Evolutionary conservation across 2,888 invertebrate genomes (phyloP).

Genomic region (Tenthredo amoena): DNA sequence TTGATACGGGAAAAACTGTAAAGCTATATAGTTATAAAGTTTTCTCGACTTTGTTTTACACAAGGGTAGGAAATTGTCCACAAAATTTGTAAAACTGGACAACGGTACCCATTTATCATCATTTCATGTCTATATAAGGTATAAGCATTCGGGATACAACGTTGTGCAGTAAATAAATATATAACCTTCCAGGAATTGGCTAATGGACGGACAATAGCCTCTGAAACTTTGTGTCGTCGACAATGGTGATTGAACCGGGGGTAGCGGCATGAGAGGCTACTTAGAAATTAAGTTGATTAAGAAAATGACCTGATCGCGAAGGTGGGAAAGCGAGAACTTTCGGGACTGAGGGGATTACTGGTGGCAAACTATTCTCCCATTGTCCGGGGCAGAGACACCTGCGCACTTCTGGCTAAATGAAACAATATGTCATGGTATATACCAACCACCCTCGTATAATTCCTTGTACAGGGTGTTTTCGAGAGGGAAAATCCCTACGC

Average conservation of each 20-base stretch:
- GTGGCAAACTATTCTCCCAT: slow-evolving; percentile 67
- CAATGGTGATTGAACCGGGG: neutral
- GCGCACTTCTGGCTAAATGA: slow-evolving; percentile 58
- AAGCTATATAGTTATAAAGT: neutral
- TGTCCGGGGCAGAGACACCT: slow-evolving; percentile 64
- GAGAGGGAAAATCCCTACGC: neutral
- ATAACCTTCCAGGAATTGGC: slow-evolving; percentile 14
- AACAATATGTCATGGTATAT: slow-evolving; percentile 17
- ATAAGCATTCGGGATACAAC: neutral
- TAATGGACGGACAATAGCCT: slow-evolving; percentile 13
- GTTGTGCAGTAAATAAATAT: neutral
- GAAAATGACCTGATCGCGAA: slow-evolving; percentile 18
- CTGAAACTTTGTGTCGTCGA: neutral
- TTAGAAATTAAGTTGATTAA: slow-evolving; percentile 46
- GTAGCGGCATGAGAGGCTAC: neutral
- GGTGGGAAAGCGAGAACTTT: neutral
- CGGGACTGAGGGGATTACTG: slow-evolving; percentile 59
- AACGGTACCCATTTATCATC: neutral
- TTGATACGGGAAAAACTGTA: neutral
- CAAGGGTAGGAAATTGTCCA: neutral
- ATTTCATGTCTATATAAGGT: neutral
- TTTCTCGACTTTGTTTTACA: neutral
- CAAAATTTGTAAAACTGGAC: neutral
- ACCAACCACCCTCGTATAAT: neutral
- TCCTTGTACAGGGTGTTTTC: neutral